A percentile compares a stretch with the other conserved stretches of the same genome.
These are phyloP conservation scores for Chymomyza amoena DNA, from an alignment of 2,888 invertebrate genomes.

Conservation along the genomic window DNA sequence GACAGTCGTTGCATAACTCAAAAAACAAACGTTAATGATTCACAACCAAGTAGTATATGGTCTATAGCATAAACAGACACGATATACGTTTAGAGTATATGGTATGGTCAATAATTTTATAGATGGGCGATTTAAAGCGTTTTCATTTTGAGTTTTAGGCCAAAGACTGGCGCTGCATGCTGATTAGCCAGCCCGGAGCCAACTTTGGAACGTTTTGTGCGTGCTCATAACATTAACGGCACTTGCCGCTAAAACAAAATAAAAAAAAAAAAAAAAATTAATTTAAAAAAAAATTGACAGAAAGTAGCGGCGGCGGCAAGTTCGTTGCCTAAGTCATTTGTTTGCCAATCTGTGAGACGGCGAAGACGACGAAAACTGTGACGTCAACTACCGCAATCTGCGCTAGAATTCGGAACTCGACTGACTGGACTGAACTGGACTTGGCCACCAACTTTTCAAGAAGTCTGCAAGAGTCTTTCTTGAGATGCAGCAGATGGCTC, in stretches of 20 bases:
- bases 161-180: not conserved
- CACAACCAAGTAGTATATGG: not conserved
- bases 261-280: constrained; percentile 4
- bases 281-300: constrained; percentile 10
- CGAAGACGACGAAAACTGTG: constrained; percentile 20
- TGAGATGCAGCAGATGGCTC: not conserved
- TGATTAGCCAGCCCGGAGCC: not conserved
- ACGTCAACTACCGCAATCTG: constrained; percentile 68
- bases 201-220: not conserved
- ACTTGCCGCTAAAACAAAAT: constrained; percentile 12
- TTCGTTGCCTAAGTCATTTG: constrained; percentile 56
- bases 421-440: too few relatives aligned
- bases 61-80: not conserved
- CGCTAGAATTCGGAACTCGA: constrained; percentile 51
- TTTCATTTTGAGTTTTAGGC: not conserved
- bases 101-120: constrained; percentile 27
- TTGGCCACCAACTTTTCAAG: too few relatives aligned
- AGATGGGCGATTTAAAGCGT: constrained; percentile 1
- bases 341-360: constrained; percentile 23
- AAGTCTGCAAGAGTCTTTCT: not conserved
- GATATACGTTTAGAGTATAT: not conserved
- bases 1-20: constrained; percentile 21
- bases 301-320: constrained; percentile 20
- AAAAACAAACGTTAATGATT: constrained; percentile 5
- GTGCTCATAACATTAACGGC: constrained; percentile 34